These are phyloP conservation scores for Heliconius congener DNA, from an alignment of 1,140 invertebrate species.

Conservation along the genomic window DNA sequence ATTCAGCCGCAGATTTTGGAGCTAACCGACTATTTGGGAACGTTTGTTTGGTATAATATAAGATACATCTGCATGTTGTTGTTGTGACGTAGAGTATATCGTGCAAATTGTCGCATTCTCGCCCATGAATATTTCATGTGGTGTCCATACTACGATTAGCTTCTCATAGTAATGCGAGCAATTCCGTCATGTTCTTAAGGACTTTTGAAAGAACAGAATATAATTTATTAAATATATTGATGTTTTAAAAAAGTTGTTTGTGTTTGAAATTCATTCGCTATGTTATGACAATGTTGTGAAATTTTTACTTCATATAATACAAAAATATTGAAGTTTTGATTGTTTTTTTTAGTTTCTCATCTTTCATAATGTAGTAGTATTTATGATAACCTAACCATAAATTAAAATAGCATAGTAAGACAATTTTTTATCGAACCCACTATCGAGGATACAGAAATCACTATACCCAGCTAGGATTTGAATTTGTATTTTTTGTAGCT, in stretches of 20 bases:
- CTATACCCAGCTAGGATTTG: too few species aligned
- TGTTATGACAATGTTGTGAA: too few species aligned
- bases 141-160: slow-evolving; percentile 49
- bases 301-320: too few species aligned
- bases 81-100: slow-evolving; percentile 60
- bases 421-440: too few species aligned
- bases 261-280: too few species aligned
- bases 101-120: slow-evolving; percentile 68
- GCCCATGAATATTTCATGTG: slow-evolving; percentile 70
- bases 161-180: neutral
- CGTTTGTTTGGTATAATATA: slow-evolving; percentile 54
- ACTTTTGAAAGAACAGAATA: neutral
- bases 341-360: too few species aligned
- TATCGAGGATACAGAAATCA: too few species aligned
- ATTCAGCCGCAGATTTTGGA: slow-evolving; percentile 45
- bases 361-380: too few species aligned
- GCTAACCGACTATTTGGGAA: slow-evolving; percentile 49
- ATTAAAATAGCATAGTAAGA: too few species aligned
- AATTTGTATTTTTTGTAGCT: too few species aligned
- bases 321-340: too few species aligned
- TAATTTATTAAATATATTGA: neutral
- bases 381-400: too few species aligned
- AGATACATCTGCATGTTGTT: slow-evolving; percentile 62
- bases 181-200: neutral
- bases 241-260: neutral